phyloP scores from a whole-genome alignment of 2,113 vertebrate genomes.

The Strix aluco region DNA sequence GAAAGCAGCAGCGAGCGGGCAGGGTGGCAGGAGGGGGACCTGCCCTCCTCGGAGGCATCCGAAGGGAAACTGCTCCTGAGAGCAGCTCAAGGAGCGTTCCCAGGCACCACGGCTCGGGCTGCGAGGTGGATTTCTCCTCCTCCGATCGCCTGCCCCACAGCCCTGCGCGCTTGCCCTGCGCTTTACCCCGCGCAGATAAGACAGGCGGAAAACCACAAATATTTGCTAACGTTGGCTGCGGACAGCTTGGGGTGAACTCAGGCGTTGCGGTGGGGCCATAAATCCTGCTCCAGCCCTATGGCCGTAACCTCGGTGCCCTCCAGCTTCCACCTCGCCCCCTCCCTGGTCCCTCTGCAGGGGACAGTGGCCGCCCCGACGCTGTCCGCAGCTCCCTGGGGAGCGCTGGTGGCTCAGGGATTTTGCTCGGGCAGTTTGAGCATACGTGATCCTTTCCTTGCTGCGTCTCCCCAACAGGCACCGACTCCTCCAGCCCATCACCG shows the following conservation, averaged over 20 bases:
- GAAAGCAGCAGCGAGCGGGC: background rate
- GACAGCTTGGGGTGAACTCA: background rate
- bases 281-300: background rate
- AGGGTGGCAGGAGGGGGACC: background rate
- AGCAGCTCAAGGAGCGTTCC: accelerated
- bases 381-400: background rate
- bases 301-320: background rate
- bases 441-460: accelerated
- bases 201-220: background rate
- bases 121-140: background rate
- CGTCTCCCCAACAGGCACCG: background rate
- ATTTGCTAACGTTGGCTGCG: background rate
- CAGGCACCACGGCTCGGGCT: background rate
- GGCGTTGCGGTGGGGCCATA: background rate
- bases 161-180: background rate
- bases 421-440: background rate
- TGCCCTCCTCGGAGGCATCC: background rate
- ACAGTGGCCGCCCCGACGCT: background rate
- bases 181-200: background rate
- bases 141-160: background rate
- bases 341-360: background rate
- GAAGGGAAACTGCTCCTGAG: accelerated
- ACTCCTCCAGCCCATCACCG: background rate
- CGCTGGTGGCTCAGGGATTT: accelerated
- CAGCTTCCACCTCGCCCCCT: background rate